Evolutionary conservation across 2,888 invertebrate species (phyloP).

Genomic region (Pristionchus entomophagus): DNA sequence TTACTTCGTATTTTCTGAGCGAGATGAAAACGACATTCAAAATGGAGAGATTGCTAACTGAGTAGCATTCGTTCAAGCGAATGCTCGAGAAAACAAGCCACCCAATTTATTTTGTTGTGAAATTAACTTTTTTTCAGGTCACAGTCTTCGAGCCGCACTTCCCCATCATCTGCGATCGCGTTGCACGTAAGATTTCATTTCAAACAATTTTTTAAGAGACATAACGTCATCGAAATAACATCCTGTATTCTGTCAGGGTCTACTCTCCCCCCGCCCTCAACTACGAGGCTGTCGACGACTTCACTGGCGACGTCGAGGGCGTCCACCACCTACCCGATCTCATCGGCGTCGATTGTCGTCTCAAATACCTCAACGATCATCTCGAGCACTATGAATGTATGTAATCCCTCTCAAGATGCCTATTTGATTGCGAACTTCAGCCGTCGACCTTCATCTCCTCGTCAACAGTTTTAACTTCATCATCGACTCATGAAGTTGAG

Average conservation of each 20-base stretch:
- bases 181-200: not conserved
- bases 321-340: not conserved
- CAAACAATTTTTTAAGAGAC: not conserved
- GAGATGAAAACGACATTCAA: too few species aligned
- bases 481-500: not conserved
- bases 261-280: not conserved
- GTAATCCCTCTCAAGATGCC: too few species aligned
- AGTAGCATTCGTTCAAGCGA: too few species aligned
- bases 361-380: not conserved
- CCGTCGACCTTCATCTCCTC: not conserved
- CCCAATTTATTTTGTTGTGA: too few species aligned
- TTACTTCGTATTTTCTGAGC: too few species aligned
- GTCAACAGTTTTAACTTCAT: not conserved
- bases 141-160: constrained; percentile 72
- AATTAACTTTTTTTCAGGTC: too few species aligned
- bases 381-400: too few species aligned
- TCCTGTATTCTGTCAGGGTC: too few species aligned
- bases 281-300: not conserved
- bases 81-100: too few species aligned
- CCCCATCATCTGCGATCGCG: constrained; percentile 69
- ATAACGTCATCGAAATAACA: not conserved
- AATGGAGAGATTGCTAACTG: too few species aligned
- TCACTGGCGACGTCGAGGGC: not conserved
- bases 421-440: too few species aligned
- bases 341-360: not conserved